A percentile compares a stretch with the other conserved stretches of the same genome.
phyloP scores from a whole-genome alignment of 2,888 invertebrate genomes.

The Loripinus fragilis region DNA sequence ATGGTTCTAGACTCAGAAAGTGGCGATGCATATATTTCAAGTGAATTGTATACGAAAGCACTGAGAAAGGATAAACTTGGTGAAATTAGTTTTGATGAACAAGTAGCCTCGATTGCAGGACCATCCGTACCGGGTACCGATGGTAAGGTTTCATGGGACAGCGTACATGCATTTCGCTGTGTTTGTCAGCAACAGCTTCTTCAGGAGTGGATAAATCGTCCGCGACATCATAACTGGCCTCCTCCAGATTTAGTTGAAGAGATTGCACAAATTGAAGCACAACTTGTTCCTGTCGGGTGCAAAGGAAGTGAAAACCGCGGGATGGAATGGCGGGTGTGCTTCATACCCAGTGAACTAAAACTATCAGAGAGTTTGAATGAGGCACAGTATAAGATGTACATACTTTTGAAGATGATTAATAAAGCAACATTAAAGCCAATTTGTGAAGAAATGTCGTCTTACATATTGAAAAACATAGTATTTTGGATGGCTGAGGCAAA shows the following conservation, averaged over 20 bases:
- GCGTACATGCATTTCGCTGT: constrained; percentile 29
- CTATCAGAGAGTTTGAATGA: constrained; percentile 25
- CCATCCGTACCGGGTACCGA: constrained; percentile 18
- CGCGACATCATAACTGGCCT: constrained; percentile 19
- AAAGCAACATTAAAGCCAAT: constrained; percentile 14
- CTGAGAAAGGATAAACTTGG: background rate
- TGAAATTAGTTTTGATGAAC: background rate
- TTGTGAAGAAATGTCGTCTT: constrained; percentile 27
- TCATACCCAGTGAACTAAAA: constrained; percentile 24
- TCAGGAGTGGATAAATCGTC: constrained; percentile 17
- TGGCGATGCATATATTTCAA: constrained; percentile 23
- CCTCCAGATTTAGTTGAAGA: background rate
- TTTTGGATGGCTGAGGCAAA: constrained; percentile 31
- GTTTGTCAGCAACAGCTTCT: constrained; percentile 11
- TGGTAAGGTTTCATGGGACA: constrained; percentile 27
- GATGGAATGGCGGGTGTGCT: constrained; percentile 35
- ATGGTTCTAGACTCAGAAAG: background rate
- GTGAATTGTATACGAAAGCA: constrained; percentile 20
- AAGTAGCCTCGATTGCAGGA: constrained; percentile 10
- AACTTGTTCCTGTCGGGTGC: constrained; percentile 26
- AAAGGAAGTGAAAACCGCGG: constrained; percentile 6
- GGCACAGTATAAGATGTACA: constrained; percentile 30
- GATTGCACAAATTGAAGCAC: no score
- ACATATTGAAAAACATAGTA: constrained; percentile 33
- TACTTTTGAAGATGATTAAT: constrained; percentile 30